Evolutionary conservation across 35 echinoderm and acorn worm genomes (phyloP), one percentile per base, ranked within the genome.

Genomic region (Acanthaster planci): DNA sequence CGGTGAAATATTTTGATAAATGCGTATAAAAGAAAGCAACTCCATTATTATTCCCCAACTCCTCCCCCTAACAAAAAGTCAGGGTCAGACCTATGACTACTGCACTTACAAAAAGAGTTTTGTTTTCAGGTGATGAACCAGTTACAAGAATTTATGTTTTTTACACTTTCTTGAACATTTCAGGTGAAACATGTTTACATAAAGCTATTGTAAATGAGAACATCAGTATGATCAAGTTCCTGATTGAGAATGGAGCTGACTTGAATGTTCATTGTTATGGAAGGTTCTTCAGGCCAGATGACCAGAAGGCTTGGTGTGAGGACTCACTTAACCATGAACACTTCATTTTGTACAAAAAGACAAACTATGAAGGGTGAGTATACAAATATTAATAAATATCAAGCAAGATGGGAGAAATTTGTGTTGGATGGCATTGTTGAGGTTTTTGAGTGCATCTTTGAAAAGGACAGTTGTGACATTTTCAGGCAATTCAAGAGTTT

Each of bases 121-220:
- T 47, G 4, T 22, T 67, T 47, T 47, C 42, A 47, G 42, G 12
- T 47, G 42, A 6, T 6, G 42, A 47, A 47, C 42, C 12, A 12
- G 4, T 47, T 12, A 6, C 4, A 6, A 47, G 42, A 47, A 47
- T 4, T 47, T 47, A 6, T 47, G 42, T 12, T 47, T 12, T 47
- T 47, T 47, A 47, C 42, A 72, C 9, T 35, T 72, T 72, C 15
- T 10, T 72, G 4, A 21, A 31, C 29, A 23, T 56, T 60, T 55
- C 76, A 98, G 95, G 95, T 84, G 95, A 98, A 84, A 91, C 78
- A 36, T 91, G 91, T 26, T 82, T 98, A 17, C 95, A 98, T 39
- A 85, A 94, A 58, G 95, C 95, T n/a, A 87, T 98, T 51, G 95
- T 93, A 16, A 98, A 93, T 86, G 95, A 98, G 44, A 82, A 98